Evolutionary conservation across 2,797 vertebrate species (phyloP).

Genomic region (Masticophis lateralis): DNA sequence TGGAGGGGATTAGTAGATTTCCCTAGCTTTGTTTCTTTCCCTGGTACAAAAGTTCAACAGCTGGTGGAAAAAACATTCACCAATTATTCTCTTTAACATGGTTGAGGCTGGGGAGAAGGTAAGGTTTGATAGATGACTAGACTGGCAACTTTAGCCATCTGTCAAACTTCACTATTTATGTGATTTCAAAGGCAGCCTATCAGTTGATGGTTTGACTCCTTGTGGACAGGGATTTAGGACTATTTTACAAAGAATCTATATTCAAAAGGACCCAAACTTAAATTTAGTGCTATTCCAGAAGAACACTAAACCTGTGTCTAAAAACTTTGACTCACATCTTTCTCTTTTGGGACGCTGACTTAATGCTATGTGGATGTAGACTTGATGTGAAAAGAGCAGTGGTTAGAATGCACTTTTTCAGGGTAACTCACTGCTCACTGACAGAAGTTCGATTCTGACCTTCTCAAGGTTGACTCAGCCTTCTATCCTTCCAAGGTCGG

Average conservation of each 20-base stretch:
- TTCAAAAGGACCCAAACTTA: background rate
- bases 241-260: background rate
- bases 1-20: background rate
- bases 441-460: too few relatives aligned
- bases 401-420: too few relatives aligned
- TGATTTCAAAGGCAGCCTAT: background rate
- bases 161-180: background rate
- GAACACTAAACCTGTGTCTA: background rate
- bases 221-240: background rate
- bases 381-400: background rate
- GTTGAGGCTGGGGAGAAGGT: background rate
- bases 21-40: background rate
- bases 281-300: background rate
- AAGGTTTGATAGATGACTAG: background rate
- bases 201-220: background rate
- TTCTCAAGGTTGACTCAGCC: too few relatives aligned
- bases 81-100: background rate
- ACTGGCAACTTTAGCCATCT: background rate
- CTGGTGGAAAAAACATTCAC: background rate
- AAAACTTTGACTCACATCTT: background rate
- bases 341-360: background rate
- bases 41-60: background rate
- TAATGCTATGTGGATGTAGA: background rate
- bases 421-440: too few relatives aligned
- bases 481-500: too few relatives aligned